A percentile compares a stretch with the other conserved stretches of the same genome.
Conservation (phyloP, 2,888 invertebrate genomes). For the Clepsis dumicolana region DNA sequence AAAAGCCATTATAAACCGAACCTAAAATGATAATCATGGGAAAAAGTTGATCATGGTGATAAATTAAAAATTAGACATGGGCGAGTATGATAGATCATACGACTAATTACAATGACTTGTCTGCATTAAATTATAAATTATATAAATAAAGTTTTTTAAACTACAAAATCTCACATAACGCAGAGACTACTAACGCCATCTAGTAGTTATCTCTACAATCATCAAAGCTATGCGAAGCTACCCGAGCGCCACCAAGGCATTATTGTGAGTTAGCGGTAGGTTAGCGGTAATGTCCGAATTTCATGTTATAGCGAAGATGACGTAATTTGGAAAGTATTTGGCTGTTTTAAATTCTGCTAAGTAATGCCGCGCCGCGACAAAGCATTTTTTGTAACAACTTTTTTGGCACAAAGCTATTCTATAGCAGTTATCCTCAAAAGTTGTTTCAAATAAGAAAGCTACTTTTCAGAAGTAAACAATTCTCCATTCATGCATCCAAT, state of each 20-base stretch:
- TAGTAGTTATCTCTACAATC: slow-evolving; percentile 12
- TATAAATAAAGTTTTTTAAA: too few species aligned
- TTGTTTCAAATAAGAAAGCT: neutral
- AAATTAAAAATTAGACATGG: neutral
- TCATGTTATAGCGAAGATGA: slow-evolving; percentile 67
- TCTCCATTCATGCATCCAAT: neutral
- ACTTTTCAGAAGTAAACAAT: neutral
- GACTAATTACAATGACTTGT: neutral
- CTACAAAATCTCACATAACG: neutral
- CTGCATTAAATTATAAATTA: neutral
- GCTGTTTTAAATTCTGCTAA: slow-evolving; percentile 73
- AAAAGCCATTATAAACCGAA: slow-evolving; percentile 57
- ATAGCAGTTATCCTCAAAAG: slow-evolving; percentile 2
- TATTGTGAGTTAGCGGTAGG: slow-evolving; percentile 14
- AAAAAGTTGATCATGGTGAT: slow-evolving; percentile 45
- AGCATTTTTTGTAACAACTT: slow-evolving; percentile 22
- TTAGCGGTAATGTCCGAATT: slow-evolving; percentile 63
- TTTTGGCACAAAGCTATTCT: neutral
- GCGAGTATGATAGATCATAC: neutral
- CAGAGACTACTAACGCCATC: slow-evolving; percentile 38
- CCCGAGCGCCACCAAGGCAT: slow-evolving; percentile 18
- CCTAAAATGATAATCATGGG: slow-evolving; percentile 58
- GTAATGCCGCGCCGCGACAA: slow-evolving; percentile 49
- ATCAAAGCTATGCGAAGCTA: slow-evolving; percentile 27
- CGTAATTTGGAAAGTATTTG: slow-evolving; percentile 80